Evolutionary conservation across 2,888 invertebrate genomes (phyloP).

Genomic region (Andrena haemorrhoa): DNA sequence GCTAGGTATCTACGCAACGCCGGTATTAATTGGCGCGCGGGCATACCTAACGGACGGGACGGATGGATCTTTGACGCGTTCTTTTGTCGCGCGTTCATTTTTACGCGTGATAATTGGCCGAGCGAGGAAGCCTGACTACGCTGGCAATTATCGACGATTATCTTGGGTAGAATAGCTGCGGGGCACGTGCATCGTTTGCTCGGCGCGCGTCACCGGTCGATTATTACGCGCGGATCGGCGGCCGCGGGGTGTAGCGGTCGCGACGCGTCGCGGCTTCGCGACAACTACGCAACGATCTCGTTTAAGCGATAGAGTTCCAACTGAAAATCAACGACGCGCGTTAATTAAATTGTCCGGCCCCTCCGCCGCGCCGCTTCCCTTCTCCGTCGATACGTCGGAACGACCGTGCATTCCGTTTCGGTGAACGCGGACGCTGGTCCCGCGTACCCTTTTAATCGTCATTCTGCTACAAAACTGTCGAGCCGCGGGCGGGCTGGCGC

Average conservation of each 20-base stretch:
- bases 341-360: constrained; percentile 64
- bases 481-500: neutral
- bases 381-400: neutral
- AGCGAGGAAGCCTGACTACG: constrained; percentile 8
- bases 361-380: neutral
- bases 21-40: too few relatives aligned
- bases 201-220: constrained; percentile 8
- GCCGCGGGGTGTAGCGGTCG: constrained; percentile 11
- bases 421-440: neutral
- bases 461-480: constrained; percentile 37
- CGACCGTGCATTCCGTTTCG: constrained; percentile 7
- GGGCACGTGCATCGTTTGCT: constrained; percentile 25
- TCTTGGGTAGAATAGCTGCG: constrained; percentile 28
- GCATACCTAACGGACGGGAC: too few relatives aligned
- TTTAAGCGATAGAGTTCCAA: constrained; percentile 31
- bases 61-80: constrained; percentile 8
- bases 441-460: constrained; percentile 64
- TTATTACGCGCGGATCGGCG: constrained; percentile 16
- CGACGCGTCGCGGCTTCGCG: constrained; percentile 23
- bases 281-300: constrained; percentile 32
- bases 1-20: too few relatives aligned
- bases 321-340: constrained; percentile 54
- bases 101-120: constrained; percentile 30
- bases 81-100: constrained; percentile 24
- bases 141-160: constrained; percentile 35